These are phyloP conservation scores for Notolepis coatsorum DNA, from an alignment of 2,797 vertebrate genomes.

Conservation along the genomic window DNA sequence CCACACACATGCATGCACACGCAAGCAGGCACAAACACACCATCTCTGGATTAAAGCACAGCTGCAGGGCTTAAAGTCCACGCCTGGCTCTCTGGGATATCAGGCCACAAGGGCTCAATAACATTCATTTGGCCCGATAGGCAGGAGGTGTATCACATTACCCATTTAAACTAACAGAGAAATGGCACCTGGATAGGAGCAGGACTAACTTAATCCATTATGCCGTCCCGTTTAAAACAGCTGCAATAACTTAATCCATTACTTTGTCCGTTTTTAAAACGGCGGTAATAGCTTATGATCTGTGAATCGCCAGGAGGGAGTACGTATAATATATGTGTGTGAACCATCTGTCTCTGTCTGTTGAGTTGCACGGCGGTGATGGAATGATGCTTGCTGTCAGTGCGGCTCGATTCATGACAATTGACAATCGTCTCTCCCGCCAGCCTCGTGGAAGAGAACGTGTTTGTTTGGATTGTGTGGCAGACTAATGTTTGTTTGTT, in stretches of 20 bases:
- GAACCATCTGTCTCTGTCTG: background rate
- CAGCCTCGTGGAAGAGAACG: background rate
- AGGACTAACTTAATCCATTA: background rate
- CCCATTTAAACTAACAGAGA: background rate
- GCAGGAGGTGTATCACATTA: background rate
- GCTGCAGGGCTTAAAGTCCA: constrained; percentile 6
- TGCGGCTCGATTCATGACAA: background rate
- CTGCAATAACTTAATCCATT: constrained; percentile 20
- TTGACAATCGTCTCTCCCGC: background rate
- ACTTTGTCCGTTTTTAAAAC: background rate
- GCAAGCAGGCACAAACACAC: background rate
- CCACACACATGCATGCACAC: background rate
- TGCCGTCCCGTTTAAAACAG: background rate
- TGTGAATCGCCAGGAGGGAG: constrained; percentile 12
- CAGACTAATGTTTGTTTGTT: constrained; percentile 9
- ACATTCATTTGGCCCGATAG: background rate
- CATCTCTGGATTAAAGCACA: background rate
- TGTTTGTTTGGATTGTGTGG: background rate
- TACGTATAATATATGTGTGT: constrained; percentile 6
- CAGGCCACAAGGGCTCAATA: background rate
- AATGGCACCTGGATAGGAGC: constrained; percentile 18
- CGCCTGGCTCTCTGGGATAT: background rate
- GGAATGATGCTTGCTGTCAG: background rate
- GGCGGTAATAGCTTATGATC: constrained; percentile 19
- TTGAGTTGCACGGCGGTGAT: background rate